Percentiles rank a stretch among this genome's conserved stretches.
These are phyloP conservation scores for Pungitius pungitius DNA, from an alignment of 2,113 vertebrate genomes.

Conservation along the genomic window DNA sequence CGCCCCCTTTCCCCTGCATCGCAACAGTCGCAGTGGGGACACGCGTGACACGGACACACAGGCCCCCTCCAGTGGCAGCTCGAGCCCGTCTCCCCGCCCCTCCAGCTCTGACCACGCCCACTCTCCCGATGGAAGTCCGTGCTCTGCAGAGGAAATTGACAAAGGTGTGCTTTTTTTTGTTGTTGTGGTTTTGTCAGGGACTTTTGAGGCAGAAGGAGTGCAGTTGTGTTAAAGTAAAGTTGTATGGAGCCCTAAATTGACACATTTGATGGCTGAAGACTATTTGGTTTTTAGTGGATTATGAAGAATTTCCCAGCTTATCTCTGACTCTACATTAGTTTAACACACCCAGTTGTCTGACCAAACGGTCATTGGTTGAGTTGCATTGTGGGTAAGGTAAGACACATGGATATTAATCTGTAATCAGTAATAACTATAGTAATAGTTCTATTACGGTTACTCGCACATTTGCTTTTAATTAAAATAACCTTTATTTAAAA, in stretches of 20 bases:
- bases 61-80: slow-evolving; percentile 88
- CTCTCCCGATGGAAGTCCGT: slow-evolving; percentile 91
- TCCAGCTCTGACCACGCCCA: slow-evolving; percentile 86
- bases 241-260: too few species aligned
- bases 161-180: slow-evolving; percentile 83
- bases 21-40: slow-evolving; percentile 81
- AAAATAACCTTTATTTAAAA: too few species aligned
- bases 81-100: slow-evolving; percentile 89
- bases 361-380: not conserved
- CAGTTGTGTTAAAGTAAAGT: too few species aligned
- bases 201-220: too few species aligned
- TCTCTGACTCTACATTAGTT: not conserved
- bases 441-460: too few species aligned
- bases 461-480: too few species aligned
- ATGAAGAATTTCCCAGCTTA: not conserved
- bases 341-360: not conserved
- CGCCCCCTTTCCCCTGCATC: slow-evolving; percentile 89
- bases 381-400: slow-evolving; percentile 5
- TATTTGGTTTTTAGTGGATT: too few species aligned
- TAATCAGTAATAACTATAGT: too few species aligned
- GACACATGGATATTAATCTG: too few species aligned
- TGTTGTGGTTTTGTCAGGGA: too few species aligned
- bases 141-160: slow-evolving; percentile 90
- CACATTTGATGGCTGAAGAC: not conserved
- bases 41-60: slow-evolving; percentile 93